A percentile compares a stretch with the other conserved stretches of the same genome.
These are phyloP conservation scores for Scatophagus argus DNA, from an alignment of 2,113 vertebrate species.

Conservation along the genomic window DNA sequence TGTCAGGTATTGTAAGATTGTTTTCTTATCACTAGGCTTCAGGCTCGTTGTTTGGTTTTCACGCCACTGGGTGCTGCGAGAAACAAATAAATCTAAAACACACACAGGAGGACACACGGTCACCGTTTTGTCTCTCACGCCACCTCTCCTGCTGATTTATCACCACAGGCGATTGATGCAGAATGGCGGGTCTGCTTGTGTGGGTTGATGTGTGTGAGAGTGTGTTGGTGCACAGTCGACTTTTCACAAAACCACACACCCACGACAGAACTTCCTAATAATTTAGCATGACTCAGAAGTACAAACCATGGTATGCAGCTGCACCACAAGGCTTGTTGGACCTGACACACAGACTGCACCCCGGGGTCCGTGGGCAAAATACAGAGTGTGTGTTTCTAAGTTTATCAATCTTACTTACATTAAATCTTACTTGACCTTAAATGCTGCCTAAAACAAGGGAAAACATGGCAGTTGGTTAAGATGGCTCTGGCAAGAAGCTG, in stretches of 20 bases:
- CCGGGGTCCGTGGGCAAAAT: conserved; percentile 24
- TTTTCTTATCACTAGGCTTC: conserved; percentile 62
- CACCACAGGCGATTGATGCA: conserved; percentile 34
- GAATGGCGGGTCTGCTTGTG: conserved; percentile 13
- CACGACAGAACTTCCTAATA: conserved; percentile 71
- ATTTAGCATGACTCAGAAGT: conserved; percentile 70
- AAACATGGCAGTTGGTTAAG: conserved; percentile 13
- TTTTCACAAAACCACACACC: conserved; percentile 58
- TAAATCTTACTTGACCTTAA: background rate
- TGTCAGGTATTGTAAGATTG: conserved; percentile 55
- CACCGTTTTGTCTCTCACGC: conserved; percentile 40
- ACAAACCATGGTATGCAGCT: conserved; percentile 56
- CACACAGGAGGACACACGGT: conserved; percentile 20
- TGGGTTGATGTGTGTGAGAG: conserved; percentile 3
- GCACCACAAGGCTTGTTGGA: conserved; percentile 41
- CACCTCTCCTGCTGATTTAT: conserved; percentile 58
- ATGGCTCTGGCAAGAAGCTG: conserved; percentile 5
- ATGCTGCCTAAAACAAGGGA: conserved; percentile 12
- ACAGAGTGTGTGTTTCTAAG: background rate
- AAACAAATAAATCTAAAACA: conserved; percentile 58
- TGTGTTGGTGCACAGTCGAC: conserved; percentile 33
- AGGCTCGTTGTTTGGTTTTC: conserved; percentile 73
- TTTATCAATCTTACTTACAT: conserved; percentile 16
- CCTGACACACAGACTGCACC: conserved; percentile 43
- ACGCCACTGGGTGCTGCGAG: conserved; percentile 57